phyloP scores from a whole-genome alignment of 2,113 vertebrate genomes.

The Alligator sinensis region DNA sequence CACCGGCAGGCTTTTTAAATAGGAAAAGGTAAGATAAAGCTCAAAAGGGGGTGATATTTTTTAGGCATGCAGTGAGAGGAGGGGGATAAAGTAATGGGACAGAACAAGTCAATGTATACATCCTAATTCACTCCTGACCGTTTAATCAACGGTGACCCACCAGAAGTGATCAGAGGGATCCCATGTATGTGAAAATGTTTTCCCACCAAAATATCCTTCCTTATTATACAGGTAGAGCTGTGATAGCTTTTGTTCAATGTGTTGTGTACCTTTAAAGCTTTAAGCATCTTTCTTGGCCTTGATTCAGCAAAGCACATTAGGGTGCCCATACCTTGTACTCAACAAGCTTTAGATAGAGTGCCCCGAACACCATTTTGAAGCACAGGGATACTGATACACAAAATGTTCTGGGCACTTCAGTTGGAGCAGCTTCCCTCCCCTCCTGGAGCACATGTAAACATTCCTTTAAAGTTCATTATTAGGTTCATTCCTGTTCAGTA shows the following conservation, averaged over 20 bases:
- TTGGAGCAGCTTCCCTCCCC: no score
- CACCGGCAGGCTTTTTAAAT: neutral
- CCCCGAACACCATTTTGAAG: no score
- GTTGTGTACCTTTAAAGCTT: neutral
- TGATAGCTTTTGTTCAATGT: neutral
- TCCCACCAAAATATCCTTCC: neutral
- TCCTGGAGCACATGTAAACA: no score
- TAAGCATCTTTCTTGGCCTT: neutral
- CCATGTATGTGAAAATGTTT: fast-evolving
- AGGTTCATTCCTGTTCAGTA: no score
- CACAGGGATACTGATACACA: no score
- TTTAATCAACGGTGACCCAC: neutral
- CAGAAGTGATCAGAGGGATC: neutral
- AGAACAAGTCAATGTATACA: neutral
- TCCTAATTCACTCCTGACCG: neutral
- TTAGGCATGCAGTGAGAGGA: neutral
- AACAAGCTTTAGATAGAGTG: no score
- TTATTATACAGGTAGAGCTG: neutral
- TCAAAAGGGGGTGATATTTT: neutral
- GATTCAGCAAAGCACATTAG: neutral
- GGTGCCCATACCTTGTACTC: no score
- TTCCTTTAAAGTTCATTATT: no score
- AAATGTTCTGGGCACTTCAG: no score
- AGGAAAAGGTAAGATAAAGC: neutral
- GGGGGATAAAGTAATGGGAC: neutral